These are phyloP conservation scores for Chrysaora quinquecirrha DNA, from an alignment of 30 jellyfish, hydroid and myxozoan species.

Conservation along the genomic window DNA sequence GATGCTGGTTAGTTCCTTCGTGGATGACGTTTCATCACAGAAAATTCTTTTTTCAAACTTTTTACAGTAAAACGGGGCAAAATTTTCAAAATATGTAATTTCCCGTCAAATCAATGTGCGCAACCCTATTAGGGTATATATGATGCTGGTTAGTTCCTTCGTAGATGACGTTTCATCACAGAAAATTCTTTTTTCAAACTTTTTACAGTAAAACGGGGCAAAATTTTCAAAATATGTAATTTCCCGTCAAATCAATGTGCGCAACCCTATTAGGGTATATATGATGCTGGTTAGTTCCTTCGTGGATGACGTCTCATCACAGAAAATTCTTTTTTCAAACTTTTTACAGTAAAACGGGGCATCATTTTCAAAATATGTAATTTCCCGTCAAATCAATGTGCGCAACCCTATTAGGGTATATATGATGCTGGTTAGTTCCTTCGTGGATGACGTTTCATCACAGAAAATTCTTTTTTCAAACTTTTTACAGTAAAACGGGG, in stretches of 20 bases:
- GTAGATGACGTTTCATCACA: neutral
- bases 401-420: neutral
- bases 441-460: neutral
- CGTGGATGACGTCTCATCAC: neutral
- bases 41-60: neutral
- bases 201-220: neutral
- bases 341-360: neutral
- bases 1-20: neutral
- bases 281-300: neutral
- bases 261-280: neutral
- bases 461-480: neutral
- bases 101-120: neutral
- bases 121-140: neutral
- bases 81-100: neutral
- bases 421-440: neutral
- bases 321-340: neutral
- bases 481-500: neutral
- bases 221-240: neutral
- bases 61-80: neutral
- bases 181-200: neutral
- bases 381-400: neutral
- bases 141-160: neutral
- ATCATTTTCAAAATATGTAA: neutral
- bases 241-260: neutral
- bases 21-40: neutral